These are phyloP conservation scores for Phylloscopus collybita DNA, from an alignment of 2,797 vertebrate genomes.

Conservation along the genomic window DNA sequence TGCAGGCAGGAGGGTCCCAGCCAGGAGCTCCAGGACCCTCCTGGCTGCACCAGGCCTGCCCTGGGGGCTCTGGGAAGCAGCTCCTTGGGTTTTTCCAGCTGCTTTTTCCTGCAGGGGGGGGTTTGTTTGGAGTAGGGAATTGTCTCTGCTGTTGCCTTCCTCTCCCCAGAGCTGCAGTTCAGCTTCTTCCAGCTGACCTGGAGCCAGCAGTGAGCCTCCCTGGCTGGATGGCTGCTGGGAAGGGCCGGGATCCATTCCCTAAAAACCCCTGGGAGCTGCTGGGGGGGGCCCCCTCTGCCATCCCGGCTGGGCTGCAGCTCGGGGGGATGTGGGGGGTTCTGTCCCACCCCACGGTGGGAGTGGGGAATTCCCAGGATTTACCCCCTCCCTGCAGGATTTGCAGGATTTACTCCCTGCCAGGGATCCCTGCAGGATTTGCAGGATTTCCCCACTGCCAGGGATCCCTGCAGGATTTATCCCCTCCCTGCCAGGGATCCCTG, in stretches of 20 bases:
- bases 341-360: rapidly evolving
- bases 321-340: rapidly evolving
- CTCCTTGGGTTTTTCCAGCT: not conserved
- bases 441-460: no score
- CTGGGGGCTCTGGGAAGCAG: rapidly evolving
- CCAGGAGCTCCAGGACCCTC: rapidly evolving
- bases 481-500: no score
- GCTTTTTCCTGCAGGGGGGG: rapidly evolving
- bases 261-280: not conserved
- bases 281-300: not conserved
- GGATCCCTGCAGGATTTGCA: no score
- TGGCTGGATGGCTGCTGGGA: not conserved
- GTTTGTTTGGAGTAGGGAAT: not conserved
- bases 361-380: no score
- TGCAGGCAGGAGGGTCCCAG: not conserved
- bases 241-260: not conserved
- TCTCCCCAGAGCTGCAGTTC: not conserved
- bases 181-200: not conserved
- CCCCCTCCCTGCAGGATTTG: no score
- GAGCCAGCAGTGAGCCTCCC: rapidly evolving
- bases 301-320: not conserved
- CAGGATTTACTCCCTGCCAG: no score
- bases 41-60: not conserved
- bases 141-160: not conserved
- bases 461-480: no score